Base-by-base conservation (phyloP, 35 echinoderm and acorn worm species). In the Ptychodera flava region DNA sequence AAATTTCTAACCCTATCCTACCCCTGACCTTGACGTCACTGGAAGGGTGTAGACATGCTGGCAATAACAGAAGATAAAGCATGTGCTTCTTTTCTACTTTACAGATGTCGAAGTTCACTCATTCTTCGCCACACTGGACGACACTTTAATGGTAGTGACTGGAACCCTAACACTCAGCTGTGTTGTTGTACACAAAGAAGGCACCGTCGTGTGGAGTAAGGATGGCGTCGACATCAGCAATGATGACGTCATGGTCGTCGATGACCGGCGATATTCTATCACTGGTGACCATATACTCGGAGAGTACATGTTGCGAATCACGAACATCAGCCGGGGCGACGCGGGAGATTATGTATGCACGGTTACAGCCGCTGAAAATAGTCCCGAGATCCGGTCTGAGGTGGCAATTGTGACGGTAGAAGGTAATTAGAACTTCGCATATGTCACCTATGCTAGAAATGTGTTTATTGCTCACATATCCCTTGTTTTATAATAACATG, bases 271-370 rank as follows among this genome's bases (percentile, higher is more conserved):
- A 33, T 97, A 93, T 85, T 91, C 90, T 80, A 93, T 97, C 36
- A n/a, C 82, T 15, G 95, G 95, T 29, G 35, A 88, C 29, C 30
- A 45, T 0, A 34, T 35, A 28, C 38, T 79, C 35, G 95, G 95
- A 0, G 88, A 88, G 78, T 97, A 92, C 34, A 97, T 94, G 86
- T 90, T 97, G 0, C 89, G 90, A 76, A 93, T 97, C 16, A 53
- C 93, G 1, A 38, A 75, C 0, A 38, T 90, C 16, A 36, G 94
- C 33, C 82, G 89, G 16, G 32, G 45, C 14, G 95, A 97, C 35
- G 84, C 81, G 34, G 95, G 86, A 1, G 76, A 38, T 0, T 97
- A 93, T 81, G 36, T 84, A 32, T 97, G 95, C 34, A 35, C 76
- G 27, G 95, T 97, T 1, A 92, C 92, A 15, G 95, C 95, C 1